phyloP scores from a whole-genome alignment of 35 echinoderm and acorn worm genomes.

The Eucidaris tribuloides region DNA sequence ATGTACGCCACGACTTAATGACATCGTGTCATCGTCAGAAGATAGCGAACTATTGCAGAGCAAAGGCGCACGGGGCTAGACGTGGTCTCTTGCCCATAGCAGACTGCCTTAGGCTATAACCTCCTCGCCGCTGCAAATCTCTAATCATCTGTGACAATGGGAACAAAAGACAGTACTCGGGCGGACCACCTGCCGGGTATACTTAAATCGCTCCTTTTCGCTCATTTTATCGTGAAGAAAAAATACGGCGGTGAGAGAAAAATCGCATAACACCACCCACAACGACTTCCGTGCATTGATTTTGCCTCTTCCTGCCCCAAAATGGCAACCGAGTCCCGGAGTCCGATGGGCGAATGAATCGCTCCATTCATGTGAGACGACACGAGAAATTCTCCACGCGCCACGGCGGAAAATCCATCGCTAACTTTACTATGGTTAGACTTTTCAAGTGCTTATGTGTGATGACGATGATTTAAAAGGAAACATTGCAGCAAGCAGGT shows the following conservation, averaged over 20 bases:
- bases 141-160: conserved; percentile 38
- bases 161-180: conserved; percentile 30
- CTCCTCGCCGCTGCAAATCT: conserved; percentile 20
- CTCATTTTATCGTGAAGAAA: conserved; percentile 31
- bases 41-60: background rate
- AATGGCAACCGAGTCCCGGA: conserved; percentile 1
- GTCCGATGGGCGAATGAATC: conserved; percentile 3
- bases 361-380: conserved; percentile 37
- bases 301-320: conserved; percentile 21
- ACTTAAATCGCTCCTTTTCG: conserved; percentile 34
- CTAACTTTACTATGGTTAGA: background rate
- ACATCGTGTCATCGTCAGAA: no score
- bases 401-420: conserved; percentile 14
- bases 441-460: conserved; percentile 29
- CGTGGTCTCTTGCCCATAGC: background rate
- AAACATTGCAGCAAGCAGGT: conserved; percentile 31
- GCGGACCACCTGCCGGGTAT: conserved; percentile 37
- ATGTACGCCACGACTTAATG: no score
- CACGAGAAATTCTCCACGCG: conserved; percentile 6
- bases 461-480: conserved; percentile 30
- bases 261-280: conserved; percentile 39
- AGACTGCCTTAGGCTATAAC: conserved; percentile 17
- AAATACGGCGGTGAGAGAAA: conserved; percentile 28
- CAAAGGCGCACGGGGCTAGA: background rate
- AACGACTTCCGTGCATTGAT: conserved; percentile 37